Evolutionary conservation across 1,140 invertebrate species (phyloP).

Genomic region (Lasioglossum baleicum): DNA sequence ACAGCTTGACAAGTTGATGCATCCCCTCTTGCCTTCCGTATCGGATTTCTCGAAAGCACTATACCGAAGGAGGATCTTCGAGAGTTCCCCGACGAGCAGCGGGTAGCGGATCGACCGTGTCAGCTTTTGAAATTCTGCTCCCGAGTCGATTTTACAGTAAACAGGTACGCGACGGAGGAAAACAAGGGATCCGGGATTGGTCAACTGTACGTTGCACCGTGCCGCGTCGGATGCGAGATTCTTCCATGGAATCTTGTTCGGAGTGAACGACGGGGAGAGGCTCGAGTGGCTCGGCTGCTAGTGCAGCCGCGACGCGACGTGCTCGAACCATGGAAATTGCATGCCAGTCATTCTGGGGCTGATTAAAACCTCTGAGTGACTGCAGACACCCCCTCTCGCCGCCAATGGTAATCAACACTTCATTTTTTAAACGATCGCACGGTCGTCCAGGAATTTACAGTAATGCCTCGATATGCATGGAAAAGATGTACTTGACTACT

Average conservation of each 20-base stretch:
- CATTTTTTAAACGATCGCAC: no score
- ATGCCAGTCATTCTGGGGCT: conserved; percentile 21
- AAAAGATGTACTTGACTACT: no score
- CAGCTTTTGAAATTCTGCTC: conserved; percentile 57
- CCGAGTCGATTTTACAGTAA: conserved; percentile 51
- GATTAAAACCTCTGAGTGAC: conserved; percentile 18
- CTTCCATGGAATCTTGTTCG: conserved; percentile 14
- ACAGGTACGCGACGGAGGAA: neutral
- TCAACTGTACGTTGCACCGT: conserved; percentile 9
- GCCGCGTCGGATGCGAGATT: conserved; percentile 9
- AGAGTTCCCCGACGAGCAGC: conserved; percentile 32
- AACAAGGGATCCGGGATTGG: conserved; percentile 55
- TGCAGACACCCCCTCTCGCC: neutral
- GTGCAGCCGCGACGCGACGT: neutral
- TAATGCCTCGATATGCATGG: no score
- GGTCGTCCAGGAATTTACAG: no score
- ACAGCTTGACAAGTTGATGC: conserved; percentile 61
- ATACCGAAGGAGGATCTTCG: conserved; percentile 38
- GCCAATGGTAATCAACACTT: no score
- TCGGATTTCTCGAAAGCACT: conserved; percentile 60
- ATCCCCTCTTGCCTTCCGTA: conserved; percentile 52
- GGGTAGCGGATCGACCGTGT: conserved; percentile 53
- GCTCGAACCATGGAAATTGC: conserved; percentile 30
- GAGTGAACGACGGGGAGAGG: neutral
- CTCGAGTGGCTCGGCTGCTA: neutral